These are phyloP conservation scores for Epinephelus fuscoguttatus DNA, from an alignment of 2,113 vertebrate genomes.

Conservation along the genomic window DNA sequence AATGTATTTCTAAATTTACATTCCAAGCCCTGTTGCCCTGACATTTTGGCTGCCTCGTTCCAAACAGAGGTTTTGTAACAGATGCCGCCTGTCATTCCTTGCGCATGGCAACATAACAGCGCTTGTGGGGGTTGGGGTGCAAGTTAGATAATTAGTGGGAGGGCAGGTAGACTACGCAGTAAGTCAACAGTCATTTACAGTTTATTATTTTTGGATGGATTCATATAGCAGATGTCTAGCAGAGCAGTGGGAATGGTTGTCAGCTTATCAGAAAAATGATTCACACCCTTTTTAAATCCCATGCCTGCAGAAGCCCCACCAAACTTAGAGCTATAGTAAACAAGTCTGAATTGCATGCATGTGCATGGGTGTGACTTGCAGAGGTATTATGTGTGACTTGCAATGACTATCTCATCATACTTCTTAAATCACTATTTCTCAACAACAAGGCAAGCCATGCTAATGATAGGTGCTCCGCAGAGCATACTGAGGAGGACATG, in stretches of 20 bases:
- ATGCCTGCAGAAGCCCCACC: neutral
- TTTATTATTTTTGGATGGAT: constrained; percentile 8
- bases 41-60: constrained; percentile 56
- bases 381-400: constrained; percentile 35
- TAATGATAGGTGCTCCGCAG: constrained; percentile 51
- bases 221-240: constrained; percentile 41
- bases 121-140: neutral
- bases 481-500: constrained; percentile 42
- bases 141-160: neutral
- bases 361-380: constrained; percentile 54
- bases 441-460: constrained; percentile 39
- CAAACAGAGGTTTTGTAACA: constrained; percentile 58
- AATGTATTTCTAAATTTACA: constrained; percentile 66
- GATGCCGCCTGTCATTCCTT: constrained; percentile 53
- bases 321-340: constrained; percentile 1
- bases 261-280: constrained; percentile 29
- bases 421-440: constrained; percentile 65
- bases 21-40: constrained; percentile 57
- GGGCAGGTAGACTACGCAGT: neutral
- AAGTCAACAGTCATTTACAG: neutral
- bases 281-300: constrained; percentile 38
- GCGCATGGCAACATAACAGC: constrained; percentile 2
- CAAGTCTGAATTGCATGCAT: constrained; percentile 19
- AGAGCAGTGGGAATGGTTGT: neutral
- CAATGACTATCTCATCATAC: constrained; percentile 42